Evolutionary conservation across 2,797 vertebrate species (phyloP).

Genomic region (Dicrostonyx torquatus): DNA sequence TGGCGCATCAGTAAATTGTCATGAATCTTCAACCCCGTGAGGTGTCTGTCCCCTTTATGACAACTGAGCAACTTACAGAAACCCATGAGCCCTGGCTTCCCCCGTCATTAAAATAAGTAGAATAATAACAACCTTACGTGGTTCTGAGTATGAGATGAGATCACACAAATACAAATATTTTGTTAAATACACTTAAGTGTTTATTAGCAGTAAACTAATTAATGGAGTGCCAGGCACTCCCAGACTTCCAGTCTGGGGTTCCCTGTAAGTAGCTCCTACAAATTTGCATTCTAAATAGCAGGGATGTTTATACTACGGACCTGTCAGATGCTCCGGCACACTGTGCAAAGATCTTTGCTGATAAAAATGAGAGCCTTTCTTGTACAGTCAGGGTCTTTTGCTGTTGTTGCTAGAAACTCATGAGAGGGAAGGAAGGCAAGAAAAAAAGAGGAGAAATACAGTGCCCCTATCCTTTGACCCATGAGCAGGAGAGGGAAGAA

Average conservation of each 20-base stretch:
- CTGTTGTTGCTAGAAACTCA: neutral
- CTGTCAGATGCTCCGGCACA: neutral
- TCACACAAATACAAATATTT: neutral
- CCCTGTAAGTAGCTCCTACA: neutral
- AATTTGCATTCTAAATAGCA: neutral
- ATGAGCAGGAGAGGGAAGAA: neutral
- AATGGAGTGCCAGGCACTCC: rapidly evolving
- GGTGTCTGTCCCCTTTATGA: neutral
- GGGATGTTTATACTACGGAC: neutral
- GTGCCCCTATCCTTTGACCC: neutral
- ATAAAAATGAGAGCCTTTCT: neutral
- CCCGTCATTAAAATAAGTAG: neutral
- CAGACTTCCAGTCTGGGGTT: neutral
- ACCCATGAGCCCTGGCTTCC: neutral
- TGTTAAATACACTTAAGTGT: neutral
- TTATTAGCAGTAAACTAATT: neutral
- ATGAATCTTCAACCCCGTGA: neutral
- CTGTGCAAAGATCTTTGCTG: neutral
- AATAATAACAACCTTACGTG: neutral
- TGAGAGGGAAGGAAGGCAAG: neutral
- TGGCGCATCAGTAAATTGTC: neutral
- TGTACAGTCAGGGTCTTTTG: neutral
- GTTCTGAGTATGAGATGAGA: neutral
- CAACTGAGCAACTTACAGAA: neutral
- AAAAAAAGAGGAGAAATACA: neutral